These are phyloP conservation scores for Tetramorium bicarinatum DNA, from an alignment of 2,888 invertebrate genomes.

Conservation along the genomic window DNA sequence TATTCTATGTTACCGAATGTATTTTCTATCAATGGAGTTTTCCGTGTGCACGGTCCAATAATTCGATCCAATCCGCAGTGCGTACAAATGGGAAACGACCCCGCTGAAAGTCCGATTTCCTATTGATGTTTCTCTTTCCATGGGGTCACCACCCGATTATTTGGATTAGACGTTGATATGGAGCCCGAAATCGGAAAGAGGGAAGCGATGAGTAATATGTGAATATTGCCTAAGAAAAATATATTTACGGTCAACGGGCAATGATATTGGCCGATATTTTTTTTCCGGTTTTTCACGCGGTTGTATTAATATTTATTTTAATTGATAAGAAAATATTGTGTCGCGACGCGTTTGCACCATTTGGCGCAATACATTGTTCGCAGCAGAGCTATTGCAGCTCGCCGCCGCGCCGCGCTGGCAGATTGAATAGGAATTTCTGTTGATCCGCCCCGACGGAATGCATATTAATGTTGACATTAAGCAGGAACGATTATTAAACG, in stretches of 20 bases:
- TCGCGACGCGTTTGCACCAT: conserved; percentile 46
- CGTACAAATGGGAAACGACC: conserved; percentile 58
- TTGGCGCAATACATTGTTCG: conserved; percentile 50
- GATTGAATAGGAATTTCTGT: conserved; percentile 60
- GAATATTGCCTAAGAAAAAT: neutral
- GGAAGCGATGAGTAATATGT: neutral
- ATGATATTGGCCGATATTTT: neutral
- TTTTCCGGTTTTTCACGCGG: neutral
- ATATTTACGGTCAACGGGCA: neutral
- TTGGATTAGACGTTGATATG: conserved; percentile 72
- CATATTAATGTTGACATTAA: conserved; percentile 59
- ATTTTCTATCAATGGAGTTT: conserved; percentile 34
- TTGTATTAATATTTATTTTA: neutral
- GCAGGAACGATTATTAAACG: conserved; percentile 65
- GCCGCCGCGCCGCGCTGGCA: neutral
- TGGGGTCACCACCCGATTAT: conserved; percentile 64
- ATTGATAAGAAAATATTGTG: conserved; percentile 41
- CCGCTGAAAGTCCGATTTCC: conserved; percentile 55
- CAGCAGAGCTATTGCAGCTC: conserved; percentile 27
- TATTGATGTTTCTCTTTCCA: conserved; percentile 59
- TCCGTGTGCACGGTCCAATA: conserved; percentile 38
- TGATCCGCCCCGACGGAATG: conserved; percentile 57
- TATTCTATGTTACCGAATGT: conserved; percentile 39
- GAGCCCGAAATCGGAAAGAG: conserved; percentile 39
- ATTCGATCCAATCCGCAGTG: conserved; percentile 57